phyloP scores from a whole-genome alignment of 2,113 vertebrate species.

The Hippocampus abdominalis region DNA sequence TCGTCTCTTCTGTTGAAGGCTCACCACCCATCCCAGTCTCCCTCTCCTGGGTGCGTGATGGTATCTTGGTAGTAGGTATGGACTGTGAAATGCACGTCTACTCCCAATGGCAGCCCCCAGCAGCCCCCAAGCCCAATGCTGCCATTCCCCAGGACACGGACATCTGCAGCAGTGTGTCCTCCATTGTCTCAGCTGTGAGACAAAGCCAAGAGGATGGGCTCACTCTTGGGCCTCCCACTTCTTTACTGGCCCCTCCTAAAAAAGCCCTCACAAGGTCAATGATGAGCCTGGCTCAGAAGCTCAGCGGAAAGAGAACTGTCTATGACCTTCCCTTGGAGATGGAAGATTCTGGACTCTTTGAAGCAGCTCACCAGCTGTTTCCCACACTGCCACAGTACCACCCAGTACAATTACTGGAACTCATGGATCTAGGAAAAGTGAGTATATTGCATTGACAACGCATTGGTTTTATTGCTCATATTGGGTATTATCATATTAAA shows the following conservation, averaged over 20 bases:
- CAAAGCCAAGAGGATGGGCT: constrained; percentile 77
- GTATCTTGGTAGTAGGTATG: constrained; percentile 96
- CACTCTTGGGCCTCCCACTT: constrained; percentile 36
- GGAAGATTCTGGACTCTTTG: constrained; percentile 95
- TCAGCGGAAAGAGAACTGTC: constrained; percentile 86
- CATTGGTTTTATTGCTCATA: neutral
- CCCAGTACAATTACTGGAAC: constrained; percentile 90
- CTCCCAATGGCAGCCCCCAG: constrained; percentile 91
- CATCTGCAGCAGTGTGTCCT: constrained; percentile 79
- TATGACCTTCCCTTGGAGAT: constrained; percentile 83
- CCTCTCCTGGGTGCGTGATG: constrained; percentile 96
- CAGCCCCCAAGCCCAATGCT: constrained; percentile 62
- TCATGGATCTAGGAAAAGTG: constrained; percentile 97
- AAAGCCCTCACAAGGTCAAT: constrained; percentile 85
- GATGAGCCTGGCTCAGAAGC: constrained; percentile 95
- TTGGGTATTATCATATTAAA: neutral
- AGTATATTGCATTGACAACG: constrained; percentile 18
- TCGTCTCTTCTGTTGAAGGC: constrained; percentile 92
- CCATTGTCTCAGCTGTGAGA: constrained; percentile 78
- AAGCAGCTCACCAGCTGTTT: constrained; percentile 89
- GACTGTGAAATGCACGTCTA: constrained; percentile 99
- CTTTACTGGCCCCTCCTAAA: constrained; percentile 76
- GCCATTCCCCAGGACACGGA: constrained; percentile 54
- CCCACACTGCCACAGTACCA: constrained; percentile 97
- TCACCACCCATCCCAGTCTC: constrained; percentile 88